These are phyloP conservation scores for Drosophila melanogaster DNA, from an alignment of 1,140 invertebrate genomes.

Conservation along the genomic window Release_6_plus_ISO1_MT NT_033779.5:17683501-17684000, in stretches of 20 bases:
- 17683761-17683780: conserved; percentile 29
- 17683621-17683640: conserved; percentile 11
- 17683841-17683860: conserved; percentile 40
- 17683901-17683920: conserved; percentile 49
- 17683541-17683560: conserved; percentile 32
- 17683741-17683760: conserved; percentile 76
- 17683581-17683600: conserved; percentile 31
- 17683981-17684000: conserved; percentile 59
- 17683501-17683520: conserved; percentile 24
- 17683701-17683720: conserved; percentile 25
- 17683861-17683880: conserved; percentile 51
- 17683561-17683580: conserved; percentile 34
- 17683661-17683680: conserved; percentile 42
- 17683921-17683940: conserved; percentile 77
- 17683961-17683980: conserved; percentile 73
- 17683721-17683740: conserved; percentile 39
- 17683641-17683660: conserved; percentile 10
- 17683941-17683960: conserved; percentile 72
- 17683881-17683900: conserved; percentile 38
- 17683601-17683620: conserved; percentile 14
- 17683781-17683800: conserved; percentile 34
- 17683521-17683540: conserved; percentile 42
- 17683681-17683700: conserved; percentile 64
- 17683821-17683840: conserved; percentile 38
- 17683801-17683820: conserved; percentile 52